A percentile compares a stretch with the other conserved stretches of the same genome.
phyloP scores from a whole-genome alignment of 2,113 vertebrate species.

The Epinephelus cyanopodus region DNA sequence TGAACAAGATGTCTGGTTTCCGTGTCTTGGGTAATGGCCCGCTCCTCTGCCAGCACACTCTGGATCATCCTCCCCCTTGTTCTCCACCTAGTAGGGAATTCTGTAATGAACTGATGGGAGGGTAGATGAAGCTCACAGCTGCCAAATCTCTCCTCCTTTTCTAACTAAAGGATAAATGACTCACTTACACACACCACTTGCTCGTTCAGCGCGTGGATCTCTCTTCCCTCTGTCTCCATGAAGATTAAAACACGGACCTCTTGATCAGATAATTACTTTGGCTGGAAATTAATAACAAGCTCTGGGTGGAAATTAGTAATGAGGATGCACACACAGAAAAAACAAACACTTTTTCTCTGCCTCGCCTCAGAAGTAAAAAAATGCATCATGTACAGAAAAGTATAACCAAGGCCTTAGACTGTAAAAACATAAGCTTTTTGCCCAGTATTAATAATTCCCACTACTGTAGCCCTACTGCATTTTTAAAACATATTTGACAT shows the following conservation, averaged over 20 bases:
- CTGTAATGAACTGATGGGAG: conserved; percentile 78
- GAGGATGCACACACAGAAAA: conserved; percentile 21
- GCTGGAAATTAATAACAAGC: conserved; percentile 69
- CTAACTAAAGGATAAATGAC: conserved; percentile 75
- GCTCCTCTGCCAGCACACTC: conserved; percentile 55
- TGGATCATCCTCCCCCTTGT: conserved; percentile 62
- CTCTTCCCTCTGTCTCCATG: conserved; percentile 66
- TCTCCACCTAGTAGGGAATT: conserved; percentile 72
- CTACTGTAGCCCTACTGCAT: conserved; percentile 18
- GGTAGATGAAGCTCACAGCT: conserved; percentile 73
- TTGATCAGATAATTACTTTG: conserved; percentile 79
- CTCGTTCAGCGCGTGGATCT: conserved; percentile 56
- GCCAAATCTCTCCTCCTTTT: conserved; percentile 75
- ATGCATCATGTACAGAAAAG: conserved; percentile 31
- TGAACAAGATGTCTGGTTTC: conserved; percentile 74
- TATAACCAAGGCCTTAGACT: conserved; percentile 30
- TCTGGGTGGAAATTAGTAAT: conserved; percentile 62
- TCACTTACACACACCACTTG: conserved; percentile 73
- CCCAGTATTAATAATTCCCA: conserved; percentile 41
- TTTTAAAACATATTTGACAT: conserved; percentile 53
- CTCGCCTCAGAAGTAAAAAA: conserved; percentile 15
- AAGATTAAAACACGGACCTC: conserved; percentile 75
- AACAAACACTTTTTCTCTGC: conserved; percentile 11
- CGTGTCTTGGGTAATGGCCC: conserved; percentile 65
- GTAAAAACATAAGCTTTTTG: conserved; percentile 26